A percentile compares a stretch with the other conserved stretches of the same genome.
phyloP scores from a whole-genome alignment of 2,888 invertebrate species.

The Tortricodes alternella region DNA sequence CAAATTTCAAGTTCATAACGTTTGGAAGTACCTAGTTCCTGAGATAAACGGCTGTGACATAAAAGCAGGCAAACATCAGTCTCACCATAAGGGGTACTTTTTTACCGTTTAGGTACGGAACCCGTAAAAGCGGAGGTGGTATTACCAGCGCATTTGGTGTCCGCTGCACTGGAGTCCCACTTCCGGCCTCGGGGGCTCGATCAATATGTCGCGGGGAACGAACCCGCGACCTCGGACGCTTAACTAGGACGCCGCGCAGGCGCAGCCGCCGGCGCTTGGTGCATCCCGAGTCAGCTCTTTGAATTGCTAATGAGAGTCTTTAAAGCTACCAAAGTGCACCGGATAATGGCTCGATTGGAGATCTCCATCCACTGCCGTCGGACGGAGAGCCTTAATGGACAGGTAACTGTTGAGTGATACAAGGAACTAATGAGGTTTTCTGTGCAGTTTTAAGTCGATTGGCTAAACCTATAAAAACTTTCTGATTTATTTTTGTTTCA shows the following conservation, averaged over 20 bases:
- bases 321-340: slow-evolving; percentile 20
- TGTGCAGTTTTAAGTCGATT: too few relatives aligned
- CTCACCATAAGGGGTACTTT: too few relatives aligned
- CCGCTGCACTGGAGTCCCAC: slow-evolving; percentile 69
- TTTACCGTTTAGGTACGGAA: too few relatives aligned
- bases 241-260: slow-evolving; percentile 79
- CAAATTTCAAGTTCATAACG: too few relatives aligned
- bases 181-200: slow-evolving; percentile 71
- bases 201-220: slow-evolving; percentile 80
- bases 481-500: too few relatives aligned
- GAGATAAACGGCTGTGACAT: too few relatives aligned
- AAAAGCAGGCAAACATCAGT: too few relatives aligned
- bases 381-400: not conserved
- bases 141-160: slow-evolving; percentile 56
- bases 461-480: too few relatives aligned
- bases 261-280: slow-evolving; percentile 58
- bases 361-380: not conserved
- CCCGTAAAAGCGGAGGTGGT: slow-evolving; percentile 43
- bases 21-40: too few relatives aligned
- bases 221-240: slow-evolving; percentile 74
- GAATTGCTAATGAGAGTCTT: slow-evolving; percentile 60
- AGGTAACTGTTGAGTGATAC: too few relatives aligned
- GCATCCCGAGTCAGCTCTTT: slow-evolving; percentile 66
- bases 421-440: too few relatives aligned
- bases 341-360: slow-evolving; percentile 10